Evolutionary conservation across 2,113 vertebrate genomes (phyloP).

Genomic region (Cyphomyrus plagiostoma): DNA sequence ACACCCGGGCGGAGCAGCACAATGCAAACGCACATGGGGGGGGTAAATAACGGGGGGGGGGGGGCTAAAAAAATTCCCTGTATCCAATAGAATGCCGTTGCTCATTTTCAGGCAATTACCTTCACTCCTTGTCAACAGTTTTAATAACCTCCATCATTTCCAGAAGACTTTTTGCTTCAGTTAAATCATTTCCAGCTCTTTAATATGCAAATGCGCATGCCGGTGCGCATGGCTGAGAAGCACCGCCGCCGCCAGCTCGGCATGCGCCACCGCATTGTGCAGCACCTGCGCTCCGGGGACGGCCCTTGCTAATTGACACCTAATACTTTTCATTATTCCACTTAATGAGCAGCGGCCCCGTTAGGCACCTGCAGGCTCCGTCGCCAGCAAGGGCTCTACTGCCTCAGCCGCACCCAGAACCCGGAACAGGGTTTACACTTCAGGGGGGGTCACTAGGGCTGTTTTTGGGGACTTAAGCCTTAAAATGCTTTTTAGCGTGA

Average conservation of each 20-base stretch:
- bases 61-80: conserved; percentile 59
- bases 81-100: conserved; percentile 94
- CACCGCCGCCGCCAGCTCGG: conserved; percentile 79
- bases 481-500: background rate
- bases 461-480: background rate
- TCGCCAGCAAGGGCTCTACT: conserved; percentile 68
- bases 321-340: conserved; percentile 99
- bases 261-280: conserved; percentile 89
- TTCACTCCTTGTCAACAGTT: conserved; percentile 99
- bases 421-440: background rate
- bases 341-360: conserved; percentile 91
- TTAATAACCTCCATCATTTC: conserved; percentile 99
- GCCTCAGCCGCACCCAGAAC: conserved; percentile 20
- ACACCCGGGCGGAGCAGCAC: conserved; percentile 96
- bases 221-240: conserved; percentile 97
- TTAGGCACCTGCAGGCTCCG: conserved; percentile 90
- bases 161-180: conserved; percentile 89
- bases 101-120: conserved; percentile 99
- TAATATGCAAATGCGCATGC: conserved; percentile 94
- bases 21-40: conserved; percentile 69
- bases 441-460: background rate
- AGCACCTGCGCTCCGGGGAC: conserved; percentile 92
- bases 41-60: background rate
- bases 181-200: conserved; percentile 98
- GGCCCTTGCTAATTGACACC: conserved; percentile 98